Evolutionary conservation across 2,113 vertebrate genomes (phyloP).

Genomic region (Donacobius atricapilla): DNA sequence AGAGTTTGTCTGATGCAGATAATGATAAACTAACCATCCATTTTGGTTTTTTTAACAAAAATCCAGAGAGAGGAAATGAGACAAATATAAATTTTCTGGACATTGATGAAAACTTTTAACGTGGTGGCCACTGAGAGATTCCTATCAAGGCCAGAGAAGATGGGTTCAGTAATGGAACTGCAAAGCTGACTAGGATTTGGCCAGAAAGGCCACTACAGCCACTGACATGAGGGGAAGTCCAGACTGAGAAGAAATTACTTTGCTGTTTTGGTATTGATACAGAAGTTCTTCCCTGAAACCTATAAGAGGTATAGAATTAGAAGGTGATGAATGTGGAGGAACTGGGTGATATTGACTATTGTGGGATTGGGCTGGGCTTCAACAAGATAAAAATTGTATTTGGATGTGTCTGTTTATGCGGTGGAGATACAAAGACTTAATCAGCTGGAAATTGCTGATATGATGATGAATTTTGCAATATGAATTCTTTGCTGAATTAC

Average conservation of each 20-base stretch:
- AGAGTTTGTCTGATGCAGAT: background rate
- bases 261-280: background rate
- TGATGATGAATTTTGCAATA: background rate
- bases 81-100: background rate
- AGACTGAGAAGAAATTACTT: background rate
- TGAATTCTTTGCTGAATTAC: background rate
- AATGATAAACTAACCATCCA: background rate
- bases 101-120: background rate
- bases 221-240: background rate
- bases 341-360: background rate
- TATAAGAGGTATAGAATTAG: background rate
- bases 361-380: background rate
- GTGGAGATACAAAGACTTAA: background rate
- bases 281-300: background rate
- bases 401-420: accelerated
- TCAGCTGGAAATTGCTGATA: background rate
- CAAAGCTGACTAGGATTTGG: background rate
- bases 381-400: background rate
- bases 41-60: background rate
- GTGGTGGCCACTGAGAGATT: background rate
- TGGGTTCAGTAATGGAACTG: background rate
- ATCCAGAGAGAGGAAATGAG: background rate
- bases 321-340: background rate
- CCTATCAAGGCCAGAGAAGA: background rate
- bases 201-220: background rate